Evolutionary conservation across 2,113 vertebrate genomes (phyloP).

Genomic region (Zosterops japonicus): DNA sequence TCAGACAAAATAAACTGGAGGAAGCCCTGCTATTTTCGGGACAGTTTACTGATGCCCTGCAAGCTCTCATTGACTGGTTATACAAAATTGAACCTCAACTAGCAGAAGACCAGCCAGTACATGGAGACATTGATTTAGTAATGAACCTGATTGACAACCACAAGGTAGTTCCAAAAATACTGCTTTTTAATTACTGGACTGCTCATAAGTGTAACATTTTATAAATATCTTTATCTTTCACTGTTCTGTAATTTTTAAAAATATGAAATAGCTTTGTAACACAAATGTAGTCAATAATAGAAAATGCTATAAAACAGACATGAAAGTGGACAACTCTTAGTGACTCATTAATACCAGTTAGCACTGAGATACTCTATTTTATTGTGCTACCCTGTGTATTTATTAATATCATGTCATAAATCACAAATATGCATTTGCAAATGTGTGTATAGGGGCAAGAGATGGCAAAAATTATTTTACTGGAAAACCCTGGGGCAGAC

Average conservation of each 20-base stretch:
- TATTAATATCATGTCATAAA: neutral
- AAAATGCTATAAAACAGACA: neutral
- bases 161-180: constrained; percentile 82
- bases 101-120: constrained; percentile 96
- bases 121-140: constrained; percentile 95
- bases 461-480: neutral
- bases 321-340: neutral
- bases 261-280: neutral
- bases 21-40: constrained; percentile 96
- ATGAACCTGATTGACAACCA: constrained; percentile 97
- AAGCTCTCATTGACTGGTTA: constrained; percentile 97
- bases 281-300: neutral
- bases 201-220: neutral
- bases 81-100: constrained; percentile 95
- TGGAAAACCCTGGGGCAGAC: neutral
- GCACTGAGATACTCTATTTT: neutral
- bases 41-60: constrained; percentile 96
- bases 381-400: neutral
- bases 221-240: neutral
- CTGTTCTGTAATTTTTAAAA: neutral
- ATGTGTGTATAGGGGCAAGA: neutral
- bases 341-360: neutral
- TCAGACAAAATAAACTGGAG: constrained; percentile 96
- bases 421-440: neutral
- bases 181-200: neutral